Conservation (phyloP, 2,113 vertebrate species). For the Chlorodrepanis virens region DNA sequence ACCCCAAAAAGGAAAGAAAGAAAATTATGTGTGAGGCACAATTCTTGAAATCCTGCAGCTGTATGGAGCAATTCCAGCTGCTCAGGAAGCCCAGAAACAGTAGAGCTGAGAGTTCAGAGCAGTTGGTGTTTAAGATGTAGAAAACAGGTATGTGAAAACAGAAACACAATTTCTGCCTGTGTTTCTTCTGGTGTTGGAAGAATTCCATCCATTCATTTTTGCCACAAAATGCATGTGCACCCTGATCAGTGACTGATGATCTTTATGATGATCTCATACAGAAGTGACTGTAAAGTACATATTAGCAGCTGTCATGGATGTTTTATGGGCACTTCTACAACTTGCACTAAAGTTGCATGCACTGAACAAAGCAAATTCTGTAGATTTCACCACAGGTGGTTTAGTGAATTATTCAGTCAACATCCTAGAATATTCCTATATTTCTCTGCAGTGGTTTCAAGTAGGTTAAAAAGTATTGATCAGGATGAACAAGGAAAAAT, state of each 20-base stretch:
- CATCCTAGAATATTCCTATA: neutral
- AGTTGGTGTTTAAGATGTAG: neutral
- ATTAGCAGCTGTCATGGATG: neutral
- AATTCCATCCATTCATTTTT: neutral
- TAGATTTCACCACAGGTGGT: neutral
- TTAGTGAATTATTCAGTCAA: neutral
- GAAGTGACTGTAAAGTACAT: neutral
- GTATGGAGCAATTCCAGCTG: neutral
- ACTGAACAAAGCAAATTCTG: neutral
- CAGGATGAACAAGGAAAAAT: neutral
- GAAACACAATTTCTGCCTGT: neutral
- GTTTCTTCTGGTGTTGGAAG: neutral
- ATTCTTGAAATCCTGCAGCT: neutral
- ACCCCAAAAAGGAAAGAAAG: neutral
- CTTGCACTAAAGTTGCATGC: neutral
- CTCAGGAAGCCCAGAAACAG: neutral
- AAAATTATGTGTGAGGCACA: neutral
- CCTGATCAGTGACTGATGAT: neutral
- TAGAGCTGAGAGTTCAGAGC: neutral
- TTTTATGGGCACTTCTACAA: neutral
- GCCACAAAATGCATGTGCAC: neutral
- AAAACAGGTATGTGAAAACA: neutral
- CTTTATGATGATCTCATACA: neutral
- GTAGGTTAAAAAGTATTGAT: neutral
- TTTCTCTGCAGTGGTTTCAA: neutral